Evolutionary conservation across 2,797 vertebrate genomes (phyloP), one percentile per base, ranked within the genome.

Genomic region (Saguinus oedipus): DNA sequence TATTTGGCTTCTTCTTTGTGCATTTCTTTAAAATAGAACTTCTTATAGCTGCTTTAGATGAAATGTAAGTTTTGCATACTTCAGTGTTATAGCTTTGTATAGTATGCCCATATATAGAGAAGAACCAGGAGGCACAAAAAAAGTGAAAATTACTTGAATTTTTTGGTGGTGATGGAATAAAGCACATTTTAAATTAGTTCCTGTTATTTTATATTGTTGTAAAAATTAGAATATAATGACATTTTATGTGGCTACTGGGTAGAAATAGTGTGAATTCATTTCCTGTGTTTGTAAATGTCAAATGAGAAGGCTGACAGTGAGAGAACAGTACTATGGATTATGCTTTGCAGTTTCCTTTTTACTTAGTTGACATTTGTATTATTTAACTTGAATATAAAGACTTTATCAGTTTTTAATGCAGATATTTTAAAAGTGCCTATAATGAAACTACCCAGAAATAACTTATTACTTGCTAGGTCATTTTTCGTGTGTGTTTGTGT

Each of bases 111-210:
- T 74, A 57, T 27, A 13, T 70, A 27, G 7, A 95, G 85, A 72
- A 93, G 39, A 61, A 50, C 39, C 20, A 61, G 17, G 20, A 68
- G 27, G 10, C 46, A 46, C 36, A 48, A 57, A 64, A 78, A 89
- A 79, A 87, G 15, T 59, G 22, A 92, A 95, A 84, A 80, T 81
- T 80, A 75, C 20, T 36, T 90, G 50, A 53, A 1, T 36, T 61
- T 57, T 88, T 85, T 82, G 57, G 44, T 89, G 75, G 50, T 70
- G 22, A 89, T 75, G 7, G 17, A 86, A 72, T 95, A 79, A 94
- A 13, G 22, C 68, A 93, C 86, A 80, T 76, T 96, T 96, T 88
- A 57, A 78, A 70, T 85, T 75, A 78, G 30, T 88, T 92, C 83
- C 48, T 94, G 11, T 88, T 92, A n/a, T 59, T 53, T 94, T 81